Percentiles rank a stretch among this genome's conserved stretches.
Conservation (phyloP, 2,113 vertebrate genomes). For the Rousettus leschenaultii region DNA sequence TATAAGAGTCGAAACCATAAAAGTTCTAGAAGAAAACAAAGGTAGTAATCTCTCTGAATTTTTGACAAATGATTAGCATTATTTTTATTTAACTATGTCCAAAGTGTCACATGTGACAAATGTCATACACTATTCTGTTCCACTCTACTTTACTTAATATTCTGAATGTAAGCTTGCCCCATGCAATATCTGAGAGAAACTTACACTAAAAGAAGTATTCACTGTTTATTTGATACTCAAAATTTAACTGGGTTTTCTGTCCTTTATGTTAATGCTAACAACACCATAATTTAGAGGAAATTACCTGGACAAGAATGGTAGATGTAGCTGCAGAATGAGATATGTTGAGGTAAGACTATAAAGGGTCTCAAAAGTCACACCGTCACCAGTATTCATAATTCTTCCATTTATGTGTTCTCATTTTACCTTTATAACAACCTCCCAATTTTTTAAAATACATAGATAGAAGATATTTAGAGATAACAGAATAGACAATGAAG, state of each 20-base stretch:
- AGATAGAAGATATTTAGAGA: neutral
- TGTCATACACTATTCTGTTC: neutral
- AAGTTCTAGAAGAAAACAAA: too few species aligned
- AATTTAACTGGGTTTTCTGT: neutral
- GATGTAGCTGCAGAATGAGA: neutral
- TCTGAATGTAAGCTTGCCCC: neutral
- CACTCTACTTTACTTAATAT: neutral
- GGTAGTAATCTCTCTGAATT: too few species aligned
- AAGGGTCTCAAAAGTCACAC: neutral
- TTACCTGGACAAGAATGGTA: neutral
- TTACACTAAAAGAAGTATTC: neutral
- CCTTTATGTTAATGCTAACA: neutral
- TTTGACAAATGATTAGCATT: neutral
- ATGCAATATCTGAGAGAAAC: neutral
- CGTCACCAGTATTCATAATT: neutral
- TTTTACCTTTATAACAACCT: neutral
- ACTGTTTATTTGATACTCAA: neutral
- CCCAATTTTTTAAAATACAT: neutral
- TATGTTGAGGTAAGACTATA: neutral
- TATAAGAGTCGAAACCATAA: too few species aligned
- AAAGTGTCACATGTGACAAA: neutral
- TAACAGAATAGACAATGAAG: neutral
- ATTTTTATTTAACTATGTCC: neutral
- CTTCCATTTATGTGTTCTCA: neutral
- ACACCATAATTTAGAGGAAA: neutral